phyloP scores from a whole-genome alignment of 2,888 invertebrate genomes.

The Acanthoscelides obtectus region DNA sequence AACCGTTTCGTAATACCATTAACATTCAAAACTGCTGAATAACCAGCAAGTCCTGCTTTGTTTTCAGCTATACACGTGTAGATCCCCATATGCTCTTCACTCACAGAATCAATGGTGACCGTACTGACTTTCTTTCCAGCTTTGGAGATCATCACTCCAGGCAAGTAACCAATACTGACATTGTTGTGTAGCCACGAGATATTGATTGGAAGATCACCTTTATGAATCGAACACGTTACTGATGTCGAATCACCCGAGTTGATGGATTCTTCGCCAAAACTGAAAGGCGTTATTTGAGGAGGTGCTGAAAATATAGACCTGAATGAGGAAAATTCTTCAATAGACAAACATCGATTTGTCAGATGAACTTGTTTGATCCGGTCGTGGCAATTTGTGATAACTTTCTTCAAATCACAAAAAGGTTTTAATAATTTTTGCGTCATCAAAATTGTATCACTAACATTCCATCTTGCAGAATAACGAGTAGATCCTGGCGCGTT shows the following conservation, averaged over 20 bases:
- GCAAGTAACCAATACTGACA: constrained; percentile 39
- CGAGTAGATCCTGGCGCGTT: constrained; percentile 54
- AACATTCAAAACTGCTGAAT: constrained; percentile 60
- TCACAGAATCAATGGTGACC: constrained; percentile 59
- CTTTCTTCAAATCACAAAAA: no score
- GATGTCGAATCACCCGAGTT: constrained; percentile 70
- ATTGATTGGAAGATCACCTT: constrained; percentile 67
- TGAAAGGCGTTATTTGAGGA: constrained; percentile 56
- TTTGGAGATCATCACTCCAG: constrained; percentile 44
- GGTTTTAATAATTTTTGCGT: constrained; percentile 3
- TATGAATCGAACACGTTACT: constrained; percentile 64
- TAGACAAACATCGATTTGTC: no score
- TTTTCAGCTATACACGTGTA: constrained; percentile 68
- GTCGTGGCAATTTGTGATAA: no score
- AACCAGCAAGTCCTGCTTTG: constrained; percentile 60
- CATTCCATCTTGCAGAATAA: constrained; percentile 59
- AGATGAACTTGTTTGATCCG: no score
- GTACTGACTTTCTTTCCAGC: constrained; percentile 56
- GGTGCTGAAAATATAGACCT: constrained; percentile 32
- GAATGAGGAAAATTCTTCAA: not conserved
- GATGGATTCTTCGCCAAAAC: constrained; percentile 53
- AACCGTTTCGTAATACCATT: constrained; percentile 56
- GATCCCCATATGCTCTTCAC: constrained; percentile 63
- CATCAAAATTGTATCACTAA: constrained; percentile 57
- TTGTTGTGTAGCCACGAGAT: constrained; percentile 60